These are phyloP conservation scores for Trogon melanurus DNA, from an alignment of 2,113 vertebrate genomes.

Conservation along the genomic window DNA sequence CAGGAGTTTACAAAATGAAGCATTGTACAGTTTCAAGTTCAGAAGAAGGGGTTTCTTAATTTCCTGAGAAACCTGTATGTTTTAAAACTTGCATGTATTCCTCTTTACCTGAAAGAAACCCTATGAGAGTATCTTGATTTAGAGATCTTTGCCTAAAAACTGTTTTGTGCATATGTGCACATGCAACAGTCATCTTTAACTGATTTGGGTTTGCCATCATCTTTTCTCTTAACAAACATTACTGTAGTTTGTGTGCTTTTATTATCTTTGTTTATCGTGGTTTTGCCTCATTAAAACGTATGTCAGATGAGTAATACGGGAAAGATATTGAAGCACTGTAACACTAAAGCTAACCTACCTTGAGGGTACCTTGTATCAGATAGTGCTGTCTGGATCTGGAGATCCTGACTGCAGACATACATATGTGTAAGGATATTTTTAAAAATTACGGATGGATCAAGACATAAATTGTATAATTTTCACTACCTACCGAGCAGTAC, in stretches of 20 bases:
- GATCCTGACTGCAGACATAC: neutral
- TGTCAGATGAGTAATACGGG: neutral
- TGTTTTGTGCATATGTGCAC: neutral
- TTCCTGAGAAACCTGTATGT: neutral
- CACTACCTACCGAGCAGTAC: neutral
- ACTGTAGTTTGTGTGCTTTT: neutral
- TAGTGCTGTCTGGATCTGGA: neutral
- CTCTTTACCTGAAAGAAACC: neutral
- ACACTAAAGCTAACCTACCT: neutral
- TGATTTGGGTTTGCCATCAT: neutral
- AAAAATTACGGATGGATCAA: neutral
- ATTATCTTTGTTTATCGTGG: neutral
- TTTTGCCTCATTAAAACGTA: neutral
- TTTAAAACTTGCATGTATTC: neutral
- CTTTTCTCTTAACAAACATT: neutral
- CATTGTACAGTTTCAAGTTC: neutral
- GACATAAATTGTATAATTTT: neutral
- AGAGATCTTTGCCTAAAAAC: neutral
- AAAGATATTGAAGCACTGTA: neutral
- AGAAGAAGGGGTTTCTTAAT: neutral
- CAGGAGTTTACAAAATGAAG: neutral
- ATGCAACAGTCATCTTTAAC: neutral
- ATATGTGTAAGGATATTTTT: neutral
- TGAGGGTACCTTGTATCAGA: neutral
- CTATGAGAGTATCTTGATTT: neutral